Base-by-base conservation (phyloP, 2,888 invertebrate genomes). In the Tinea trinotella region DNA sequence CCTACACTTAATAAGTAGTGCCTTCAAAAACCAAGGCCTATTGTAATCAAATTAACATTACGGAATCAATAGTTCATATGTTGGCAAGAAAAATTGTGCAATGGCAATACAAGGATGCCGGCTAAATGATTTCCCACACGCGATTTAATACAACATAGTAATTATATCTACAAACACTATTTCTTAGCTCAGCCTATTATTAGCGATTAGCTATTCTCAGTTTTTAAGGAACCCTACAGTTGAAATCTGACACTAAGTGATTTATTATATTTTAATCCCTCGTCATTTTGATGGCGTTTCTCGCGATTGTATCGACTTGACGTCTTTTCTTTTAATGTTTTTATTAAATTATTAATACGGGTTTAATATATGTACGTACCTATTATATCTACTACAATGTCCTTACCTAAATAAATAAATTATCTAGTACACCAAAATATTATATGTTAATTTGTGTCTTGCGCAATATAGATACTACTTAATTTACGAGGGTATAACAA, bases 71-170 rank as follows among this genome's bases (percentile, higher is more conserved):
- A 62, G 13, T 40, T 40, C 40, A 15, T 40, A 40, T 40, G 48
- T 48, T 5, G 2, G 24, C 24, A 12, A 50, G 24, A 24, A 50
- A 50, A 56, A 54, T 61, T 59, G 58, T 60, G 61, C 57, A 60
- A 59, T 52, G 55, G 56, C 52, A 58, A 54, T 52, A 34, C 55
- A 58, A 46, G 57, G 55, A 59, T 56, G 40, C 17, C 58, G 58
- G 55, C 54, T 20, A 36, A 50, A 50, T 34, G 54, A 57, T 57
- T 59, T 60, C 59, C 57, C 59, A 61, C 61, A 61, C 61, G 61
- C 60, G 54, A 59, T 57, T 57, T 55, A 57, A 24, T n/a, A 46
- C 50, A 18, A 19, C 48, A 15, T 48, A 48, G 3, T 40, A 40
- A 40, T 40, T 40, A 15, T 12, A 40, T 40, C 40, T 15, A 15